Evolutionary conservation across 2,797 vertebrate species (phyloP), one percentile per base, ranked within the genome.

Genomic region (Semotilus atromaculatus): DNA sequence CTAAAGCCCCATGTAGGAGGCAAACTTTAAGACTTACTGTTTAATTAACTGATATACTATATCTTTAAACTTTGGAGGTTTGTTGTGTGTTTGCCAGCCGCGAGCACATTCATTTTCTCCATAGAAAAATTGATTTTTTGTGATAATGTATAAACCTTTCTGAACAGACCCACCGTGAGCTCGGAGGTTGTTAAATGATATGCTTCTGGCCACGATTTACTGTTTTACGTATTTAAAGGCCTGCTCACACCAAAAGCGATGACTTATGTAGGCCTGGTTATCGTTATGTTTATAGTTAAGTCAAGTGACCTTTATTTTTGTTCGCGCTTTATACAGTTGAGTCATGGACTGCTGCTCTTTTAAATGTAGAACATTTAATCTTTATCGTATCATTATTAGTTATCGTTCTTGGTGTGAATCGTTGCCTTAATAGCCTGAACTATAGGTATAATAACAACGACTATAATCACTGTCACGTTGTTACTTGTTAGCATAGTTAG

Each of bases 121-220:
- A n/a, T 8, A 58, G 80, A 71, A 51, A 55, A 40, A 81, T 81
- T 1, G 66, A 81, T 76, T 81, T 68, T 70, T 55, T 19, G 5
- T 0, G 1, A 55, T 70, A 70, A 81, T 29, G 79, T n/a, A 70
- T 81, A 53, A 26, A 70, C 31, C 14, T 70, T 21, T 81, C 66
- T 1, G 1, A 53, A 38, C 34, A 29, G 66, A 67, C 40, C 78
- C 31, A 51, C 26, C 13, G 4, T 18, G 29, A 80, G 21, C 78
- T 80, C 43, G 0, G 29, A 40, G 48, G 66, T 38, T 70, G 48
- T 81, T 81, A 38, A 81, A 38, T 34, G n/a, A 71, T 53, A 18
- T 13, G 66, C 14, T 21, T 68, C 64, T 51, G 6, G 29, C 45
- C 16, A 48, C 18, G 1, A 29, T 26, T 68, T 7, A n/a, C 43